Evolutionary conservation across 1,140 invertebrate genomes (phyloP), one percentile per base, ranked within the genome.

Genomic region (Ctenoplectra terminalis): DNA sequence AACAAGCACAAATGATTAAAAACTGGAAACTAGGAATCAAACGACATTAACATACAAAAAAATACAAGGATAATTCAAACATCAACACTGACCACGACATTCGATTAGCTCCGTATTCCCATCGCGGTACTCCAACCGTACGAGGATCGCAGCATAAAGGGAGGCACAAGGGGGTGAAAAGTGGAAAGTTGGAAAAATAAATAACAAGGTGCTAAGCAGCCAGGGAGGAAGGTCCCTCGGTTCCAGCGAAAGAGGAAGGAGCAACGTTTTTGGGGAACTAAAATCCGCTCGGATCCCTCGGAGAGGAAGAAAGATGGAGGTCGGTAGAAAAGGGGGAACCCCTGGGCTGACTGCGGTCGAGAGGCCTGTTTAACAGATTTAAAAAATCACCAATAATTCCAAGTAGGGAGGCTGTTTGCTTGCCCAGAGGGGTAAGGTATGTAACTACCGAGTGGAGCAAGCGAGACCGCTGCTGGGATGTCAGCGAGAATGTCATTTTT

Each of bases 351-450:
- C 88, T 92, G 92, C 87, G 93, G 92, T 92, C 91, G 92, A 89
- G 89, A 92, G 90, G 91, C 90, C 92, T 93, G 92, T 94, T 94
- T 93, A 94, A 94, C 92, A 94, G 93, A 94, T 94, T 94, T 94
- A 93, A 94, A 93, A 87, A 87, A 87, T 87, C 86, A 87, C 86
- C 85, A 87, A 87, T 87, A 87, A 87, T 84, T 84, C 77, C 82
- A 48, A 70, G 83, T 73, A 67, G 76, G 58, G 75, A 64, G 73
- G 56, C 70, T 85, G 82, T 87, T 88, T 85, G 82, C 78, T 84
- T 40, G 76, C 34, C 40, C 73, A 60, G 56, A 81, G 61, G 73
- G 84, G 74, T 58, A 72, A 81, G 54, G 61, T 81, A 83, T 87
- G 75, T 80, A 86, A 72, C 78, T 79, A 66, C 50, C 52, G 66